Conservation (phyloP, 1,140 invertebrate genomes). For the Hermetia illucens region DNA sequence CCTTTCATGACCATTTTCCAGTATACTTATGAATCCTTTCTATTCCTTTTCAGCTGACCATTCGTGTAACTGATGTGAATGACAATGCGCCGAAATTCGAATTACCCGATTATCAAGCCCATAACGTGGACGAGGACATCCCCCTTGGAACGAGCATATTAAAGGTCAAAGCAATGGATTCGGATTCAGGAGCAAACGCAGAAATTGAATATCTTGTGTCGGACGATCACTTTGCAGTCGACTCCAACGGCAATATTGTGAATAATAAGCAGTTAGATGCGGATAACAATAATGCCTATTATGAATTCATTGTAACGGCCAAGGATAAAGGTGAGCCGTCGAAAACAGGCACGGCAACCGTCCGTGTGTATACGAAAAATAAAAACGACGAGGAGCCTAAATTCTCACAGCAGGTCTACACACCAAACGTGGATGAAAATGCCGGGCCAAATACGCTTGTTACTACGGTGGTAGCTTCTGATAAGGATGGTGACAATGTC, state of each 20-base stretch:
- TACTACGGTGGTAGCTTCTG: constrained; percentile 86
- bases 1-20: no score
- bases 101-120: constrained; percentile 86
- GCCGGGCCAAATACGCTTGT: constrained; percentile 86
- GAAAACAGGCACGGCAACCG: constrained; percentile 81
- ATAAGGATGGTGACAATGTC: constrained; percentile 91
- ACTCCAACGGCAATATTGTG: constrained; percentile 78
- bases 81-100: constrained; percentile 91
- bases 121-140: constrained; percentile 89
- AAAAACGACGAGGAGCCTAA: constrained; percentile 94
- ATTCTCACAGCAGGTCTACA: constrained; percentile 92
- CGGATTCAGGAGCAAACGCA: constrained; percentile 83
- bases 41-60: constrained; percentile 53
- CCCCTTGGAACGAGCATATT: constrained; percentile 78
- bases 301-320: constrained; percentile 83
- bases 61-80: constrained; percentile 86
- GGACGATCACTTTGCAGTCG: constrained; percentile 86
- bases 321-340: constrained; percentile 86
- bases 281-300: constrained; percentile 92
- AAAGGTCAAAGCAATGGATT: constrained; percentile 84
- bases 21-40: neutral
- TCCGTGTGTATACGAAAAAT: constrained; percentile 88
- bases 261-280: constrained; percentile 89
- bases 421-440: constrained; percentile 91
- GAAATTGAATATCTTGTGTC: constrained; percentile 85